Conservation (phyloP, 2,888 invertebrate genomes). For the Theretra japonica region DNA sequence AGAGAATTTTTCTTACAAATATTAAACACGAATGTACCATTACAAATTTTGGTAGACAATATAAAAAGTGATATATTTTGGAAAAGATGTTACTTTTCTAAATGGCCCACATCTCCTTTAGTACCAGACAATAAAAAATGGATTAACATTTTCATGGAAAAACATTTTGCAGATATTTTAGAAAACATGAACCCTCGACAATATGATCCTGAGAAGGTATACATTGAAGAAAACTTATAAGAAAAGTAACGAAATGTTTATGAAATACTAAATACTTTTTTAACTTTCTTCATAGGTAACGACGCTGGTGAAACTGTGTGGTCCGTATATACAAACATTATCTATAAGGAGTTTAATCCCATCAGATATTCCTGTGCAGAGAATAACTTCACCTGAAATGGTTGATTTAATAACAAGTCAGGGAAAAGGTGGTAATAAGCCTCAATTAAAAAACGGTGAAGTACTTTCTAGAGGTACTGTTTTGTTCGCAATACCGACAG, state of each 20-base stretch:
- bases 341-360: slow-evolving; percentile 74
- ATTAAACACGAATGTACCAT: slow-evolving; percentile 68
- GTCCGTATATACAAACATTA: slow-evolving; percentile 72
- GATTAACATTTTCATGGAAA: slow-evolving; percentile 78
- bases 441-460: slow-evolving; percentile 52
- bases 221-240: neutral
- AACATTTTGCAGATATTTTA: slow-evolving; percentile 74
- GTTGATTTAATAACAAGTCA: slow-evolving; percentile 72
- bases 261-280: slow-evolving; percentile 27
- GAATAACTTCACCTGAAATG: slow-evolving; percentile 78
- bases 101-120: slow-evolving; percentile 65
- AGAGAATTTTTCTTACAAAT: slow-evolving; percentile 74
- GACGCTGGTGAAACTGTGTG: slow-evolving; percentile 73
- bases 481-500: slow-evolving; percentile 5
- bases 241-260: slow-evolving; percentile 23
- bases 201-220: slow-evolving; percentile 80
- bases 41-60: slow-evolving; percentile 75
- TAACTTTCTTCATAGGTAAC: slow-evolving; percentile 57
- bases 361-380: slow-evolving; percentile 71
- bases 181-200: slow-evolving; percentile 78
- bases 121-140: slow-evolving; percentile 62
- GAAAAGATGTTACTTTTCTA: slow-evolving; percentile 73
- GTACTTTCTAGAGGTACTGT: slow-evolving; percentile 62
- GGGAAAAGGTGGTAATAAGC: slow-evolving; percentile 54
- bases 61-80: slow-evolving; percentile 79